Evolutionary conservation across 2,888 invertebrate genomes (phyloP).

Genomic region (Chrysopilus asiliformis): DNA sequence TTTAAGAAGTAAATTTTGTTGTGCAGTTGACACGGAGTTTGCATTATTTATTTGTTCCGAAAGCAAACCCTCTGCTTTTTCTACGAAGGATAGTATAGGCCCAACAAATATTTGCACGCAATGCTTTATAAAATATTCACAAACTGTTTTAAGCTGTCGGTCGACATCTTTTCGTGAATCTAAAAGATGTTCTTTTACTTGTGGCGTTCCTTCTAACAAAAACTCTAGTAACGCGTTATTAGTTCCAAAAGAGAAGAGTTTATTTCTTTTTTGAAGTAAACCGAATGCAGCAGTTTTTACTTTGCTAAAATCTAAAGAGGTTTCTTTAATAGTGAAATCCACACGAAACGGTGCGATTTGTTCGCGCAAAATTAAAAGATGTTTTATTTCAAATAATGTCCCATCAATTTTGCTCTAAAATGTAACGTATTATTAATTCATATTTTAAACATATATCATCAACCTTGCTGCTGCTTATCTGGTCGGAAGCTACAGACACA

Average conservation of each 20-base stretch:
- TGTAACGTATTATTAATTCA: conserved; percentile 5
- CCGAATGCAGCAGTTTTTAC: conserved; percentile 76
- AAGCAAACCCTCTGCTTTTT: conserved; percentile 45
- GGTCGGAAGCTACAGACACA: conserved; percentile 63
- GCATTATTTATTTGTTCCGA: conserved; percentile 9
- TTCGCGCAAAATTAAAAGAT: conserved; percentile 88
- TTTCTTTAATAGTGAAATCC: conserved; percentile 86
- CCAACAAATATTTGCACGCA: conserved; percentile 62
- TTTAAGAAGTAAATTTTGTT: conserved; percentile 32
- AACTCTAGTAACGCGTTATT: conserved; percentile 92
- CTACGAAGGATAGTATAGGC: conserved; percentile 58
- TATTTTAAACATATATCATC: too few relatives aligned
- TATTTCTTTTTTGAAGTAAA: conserved; percentile 60
- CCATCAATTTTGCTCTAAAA: conserved; percentile 72
- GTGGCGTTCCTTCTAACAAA: conserved; percentile 81
- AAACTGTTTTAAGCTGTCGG: conserved; percentile 74
- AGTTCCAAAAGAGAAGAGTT: conserved; percentile 72
- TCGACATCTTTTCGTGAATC: conserved; percentile 97
- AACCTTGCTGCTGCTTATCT: conserved; percentile 63
- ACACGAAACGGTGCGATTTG: conserved; percentile 98
- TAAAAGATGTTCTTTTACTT: conserved; percentile 79
- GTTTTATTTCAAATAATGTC: conserved; percentile 94
- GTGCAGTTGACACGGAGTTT: conserved; percentile 12
- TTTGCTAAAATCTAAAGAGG: conserved; percentile 84
- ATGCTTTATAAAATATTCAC: conserved; percentile 76